Percentiles rank a stretch among this genome's conserved stretches.
These are phyloP conservation scores for Babylonia areolata DNA, from an alignment of 1,140 invertebrate species.

Conservation along the genomic window DNA sequence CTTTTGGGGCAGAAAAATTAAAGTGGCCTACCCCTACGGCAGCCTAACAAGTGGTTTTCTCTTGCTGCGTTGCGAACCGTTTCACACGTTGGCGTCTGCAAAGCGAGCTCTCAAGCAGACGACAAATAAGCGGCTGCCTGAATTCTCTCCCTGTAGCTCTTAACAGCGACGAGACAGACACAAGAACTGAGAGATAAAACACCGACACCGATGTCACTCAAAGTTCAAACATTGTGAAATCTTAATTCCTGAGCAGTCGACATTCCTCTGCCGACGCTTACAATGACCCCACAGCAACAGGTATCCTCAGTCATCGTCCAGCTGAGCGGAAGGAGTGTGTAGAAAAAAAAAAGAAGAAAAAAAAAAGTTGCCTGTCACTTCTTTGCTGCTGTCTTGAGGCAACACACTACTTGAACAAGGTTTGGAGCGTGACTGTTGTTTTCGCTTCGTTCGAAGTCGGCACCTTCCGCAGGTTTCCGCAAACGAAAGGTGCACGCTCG, in stretches of 20 bases:
- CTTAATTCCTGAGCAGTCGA: neutral
- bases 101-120: too few relatives aligned
- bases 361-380: neutral
- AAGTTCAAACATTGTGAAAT: neutral
- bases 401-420: neutral
- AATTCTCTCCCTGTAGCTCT: neutral
- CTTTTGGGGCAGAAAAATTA: too few relatives aligned
- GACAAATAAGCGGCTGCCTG: neutral
- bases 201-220: neutral
- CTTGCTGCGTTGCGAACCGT: too few relatives aligned
- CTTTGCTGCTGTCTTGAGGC: neutral
- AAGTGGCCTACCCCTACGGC: too few relatives aligned
- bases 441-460: neutral
- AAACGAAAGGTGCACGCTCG: constrained; percentile 33
- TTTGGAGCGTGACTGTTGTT: neutral
- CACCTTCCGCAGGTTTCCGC: constrained; percentile 36
- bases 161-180: neutral
- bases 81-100: too few relatives aligned
- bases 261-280: neutral
- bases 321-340: too few relatives aligned
- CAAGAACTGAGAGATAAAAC: neutral
- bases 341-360: too few relatives aligned
- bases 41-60: too few relatives aligned
- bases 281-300: too few relatives aligned
- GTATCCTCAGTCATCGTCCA: too few relatives aligned